Conservation (phyloP, 2,888 invertebrate genomes). For the Papilio gigon region DNA sequence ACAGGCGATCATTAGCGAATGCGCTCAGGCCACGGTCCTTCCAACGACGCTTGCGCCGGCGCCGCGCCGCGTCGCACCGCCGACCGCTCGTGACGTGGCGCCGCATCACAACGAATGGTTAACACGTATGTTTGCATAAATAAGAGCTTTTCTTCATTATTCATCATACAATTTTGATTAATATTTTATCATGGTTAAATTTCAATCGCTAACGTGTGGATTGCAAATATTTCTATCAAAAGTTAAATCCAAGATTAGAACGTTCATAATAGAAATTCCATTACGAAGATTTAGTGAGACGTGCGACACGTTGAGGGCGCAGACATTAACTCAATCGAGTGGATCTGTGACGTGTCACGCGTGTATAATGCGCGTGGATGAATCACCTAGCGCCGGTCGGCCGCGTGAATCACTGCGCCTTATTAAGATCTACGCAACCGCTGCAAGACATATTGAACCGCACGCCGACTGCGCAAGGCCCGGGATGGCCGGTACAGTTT, state of each 20-base stretch:
- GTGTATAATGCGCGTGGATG: constrained; percentile 44
- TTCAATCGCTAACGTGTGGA: neutral
- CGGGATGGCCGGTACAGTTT: constrained; percentile 1
- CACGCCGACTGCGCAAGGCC: constrained; percentile 35
- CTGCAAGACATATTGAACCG: constrained; percentile 40
- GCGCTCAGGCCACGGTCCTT: neutral
- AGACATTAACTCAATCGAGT: constrained; percentile 9
- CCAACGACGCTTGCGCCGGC: constrained; percentile 29
- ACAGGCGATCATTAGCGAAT: constrained; percentile 11
- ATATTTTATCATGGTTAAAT: neutral
- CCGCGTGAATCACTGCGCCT: constrained; percentile 45
- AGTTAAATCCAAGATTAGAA: constrained; percentile 1
- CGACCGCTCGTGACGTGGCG: neutral
- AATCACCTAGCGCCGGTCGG: constrained; percentile 44
- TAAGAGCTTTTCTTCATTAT: too few species aligned
- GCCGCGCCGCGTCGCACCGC: neutral
- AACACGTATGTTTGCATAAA: too few species aligned
- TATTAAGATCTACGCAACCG: constrained; percentile 36
- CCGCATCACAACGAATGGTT: neutral
- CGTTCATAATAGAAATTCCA: neutral
- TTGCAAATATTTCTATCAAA: neutral
- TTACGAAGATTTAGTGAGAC: constrained; percentile 3
- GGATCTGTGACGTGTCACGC: constrained; percentile 41
- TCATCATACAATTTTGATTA: too few species aligned
- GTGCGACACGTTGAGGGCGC: constrained; percentile 12